phyloP scores from a whole-genome alignment of 2,888 invertebrate species.

The Unio delphinus region DNA sequence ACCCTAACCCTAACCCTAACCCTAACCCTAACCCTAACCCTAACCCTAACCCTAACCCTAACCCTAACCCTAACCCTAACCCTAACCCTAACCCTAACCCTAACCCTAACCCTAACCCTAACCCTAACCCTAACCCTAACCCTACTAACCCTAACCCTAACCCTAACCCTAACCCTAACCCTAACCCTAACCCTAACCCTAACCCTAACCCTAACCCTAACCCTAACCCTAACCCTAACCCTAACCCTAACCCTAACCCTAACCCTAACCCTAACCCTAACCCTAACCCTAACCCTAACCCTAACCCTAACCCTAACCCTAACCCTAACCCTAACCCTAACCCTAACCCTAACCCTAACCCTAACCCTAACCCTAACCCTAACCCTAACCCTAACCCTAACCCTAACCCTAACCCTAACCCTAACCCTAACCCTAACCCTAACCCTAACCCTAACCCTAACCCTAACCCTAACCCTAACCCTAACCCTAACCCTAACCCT shows the following conservation, averaged over 20 bases:
- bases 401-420: constrained; percentile 17
- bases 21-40: no score
- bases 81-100: no score
- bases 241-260: constrained; percentile 1
- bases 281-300: constrained; percentile 19
- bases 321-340: constrained; percentile 14
- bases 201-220: constrained; percentile 6
- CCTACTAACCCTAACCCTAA: no score
- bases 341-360: constrained; percentile 9
- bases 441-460: constrained; percentile 19
- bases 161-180: constrained; percentile 5
- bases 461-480: constrained; percentile 20
- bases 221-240: constrained; percentile 5
- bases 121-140: no score
- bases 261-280: constrained; percentile 11
- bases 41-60: no score
- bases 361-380: constrained; percentile 11
- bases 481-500: constrained; percentile 16
- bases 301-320: constrained; percentile 12
- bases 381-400: constrained; percentile 5
- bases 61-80: no score
- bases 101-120: no score
- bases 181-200: constrained; percentile 12
- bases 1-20: no score
- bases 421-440: constrained; percentile 16